Base-by-base conservation (phyloP, 2,797 vertebrate genomes). In the Telmatherina bonti region DNA sequence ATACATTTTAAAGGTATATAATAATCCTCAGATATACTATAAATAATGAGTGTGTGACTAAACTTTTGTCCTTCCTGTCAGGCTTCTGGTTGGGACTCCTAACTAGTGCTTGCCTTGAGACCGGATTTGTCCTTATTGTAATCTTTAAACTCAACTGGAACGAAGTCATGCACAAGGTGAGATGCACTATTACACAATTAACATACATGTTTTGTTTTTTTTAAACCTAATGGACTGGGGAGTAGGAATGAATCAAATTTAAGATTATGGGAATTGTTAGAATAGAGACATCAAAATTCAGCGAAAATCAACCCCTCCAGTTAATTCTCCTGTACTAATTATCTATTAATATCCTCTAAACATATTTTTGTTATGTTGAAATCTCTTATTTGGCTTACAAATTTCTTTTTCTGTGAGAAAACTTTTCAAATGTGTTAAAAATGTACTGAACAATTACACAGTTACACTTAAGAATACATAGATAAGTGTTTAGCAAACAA, bases 11-110 rank as follows among this genome's bases (percentile, higher is more conserved):
- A n/a, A n/a, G n/a, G n/a, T n/a, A n/a, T n/a, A n/a, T n/a, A n/a
- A n/a, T n/a, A n/a, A 12, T 20, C 18, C 43, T 45, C 20, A 24
- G 27, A 29, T 13, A 7, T 12, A n/a, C 41, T 53, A 5, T 53
- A 7, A 29, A 15, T 30, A 22, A 30, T 15, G 22, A 52, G 13
- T 61, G 3, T 76, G 7, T 70, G 3, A 72, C 31, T 43, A 52
- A 69, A 18, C 77, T 18, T 76, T 7, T 72, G 4, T 75, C 24
- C n/a, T 35, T 67, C 33, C 29, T 70, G 10, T 62, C 64, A 98
- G 98, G 97, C 57, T 85, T 97, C 3, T 98, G 96, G 95, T 56
- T 93, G 1, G 96, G 97, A 4, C 80, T 99, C 65, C 78, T 95
- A 0, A 9, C 93, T 20, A 94, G 94, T 35, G 58, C 90, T 20